A percentile compares a stretch with the other conserved stretches of the same genome.
Evolutionary conservation across 1,140 invertebrate species (phyloP).

Genomic region (Ectropis grisescens): DNA sequence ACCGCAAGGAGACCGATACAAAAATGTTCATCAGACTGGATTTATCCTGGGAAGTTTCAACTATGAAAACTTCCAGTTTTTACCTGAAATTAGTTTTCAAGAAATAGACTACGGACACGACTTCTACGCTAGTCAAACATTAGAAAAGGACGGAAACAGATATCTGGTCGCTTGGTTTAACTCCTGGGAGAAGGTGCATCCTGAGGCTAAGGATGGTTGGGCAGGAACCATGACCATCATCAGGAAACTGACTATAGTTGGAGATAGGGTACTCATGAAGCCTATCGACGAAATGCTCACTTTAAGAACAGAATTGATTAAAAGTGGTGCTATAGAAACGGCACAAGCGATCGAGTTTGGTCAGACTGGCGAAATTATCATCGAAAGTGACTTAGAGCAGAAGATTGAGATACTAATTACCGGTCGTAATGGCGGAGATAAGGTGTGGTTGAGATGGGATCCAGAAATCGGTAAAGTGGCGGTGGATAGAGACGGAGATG

Average conservation of each 20-base stretch:
- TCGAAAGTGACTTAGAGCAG: conserved; percentile 28
- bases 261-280: conserved; percentile 35
- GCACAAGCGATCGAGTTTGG: conserved; percentile 22
- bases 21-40: conserved; percentile 53
- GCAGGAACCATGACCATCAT: conserved; percentile 47
- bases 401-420: conserved; percentile 35
- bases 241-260: conserved; percentile 41
- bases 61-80: conserved; percentile 47
- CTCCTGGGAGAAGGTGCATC: conserved; percentile 54
- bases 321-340: conserved; percentile 16
- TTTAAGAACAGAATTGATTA: conserved; percentile 23
- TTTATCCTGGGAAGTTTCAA: conserved; percentile 53
- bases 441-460: conserved; percentile 37
- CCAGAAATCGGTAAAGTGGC: conserved; percentile 30
- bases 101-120: conserved; percentile 60
- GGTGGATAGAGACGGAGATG: conserved; percentile 33
- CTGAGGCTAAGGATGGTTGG: conserved; percentile 55
- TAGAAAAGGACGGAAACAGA: conserved; percentile 41
- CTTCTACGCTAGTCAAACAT: conserved; percentile 60
- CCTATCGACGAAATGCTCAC: conserved; percentile 30
- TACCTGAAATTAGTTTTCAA: conserved; percentile 41
- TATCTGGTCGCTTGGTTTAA: conserved; percentile 51
- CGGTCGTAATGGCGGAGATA: conserved; percentile 33
- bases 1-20: conserved; percentile 51
- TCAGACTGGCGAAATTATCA: conserved; percentile 37